These are phyloP conservation scores for Rutpela maculata DNA, from an alignment of 2,888 invertebrate species.

Conservation along the genomic window DNA sequence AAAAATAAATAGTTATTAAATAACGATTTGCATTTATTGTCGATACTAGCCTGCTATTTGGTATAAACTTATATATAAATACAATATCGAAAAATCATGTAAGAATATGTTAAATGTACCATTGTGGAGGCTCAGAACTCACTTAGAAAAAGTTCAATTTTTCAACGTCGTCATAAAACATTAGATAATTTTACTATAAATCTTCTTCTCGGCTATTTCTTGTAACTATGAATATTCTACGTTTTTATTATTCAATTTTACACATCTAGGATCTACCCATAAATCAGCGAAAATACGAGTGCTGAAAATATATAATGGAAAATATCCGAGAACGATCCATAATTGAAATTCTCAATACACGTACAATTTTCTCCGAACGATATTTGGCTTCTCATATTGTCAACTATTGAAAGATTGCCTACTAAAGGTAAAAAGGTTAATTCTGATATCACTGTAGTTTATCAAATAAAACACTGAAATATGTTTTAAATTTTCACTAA, in stretches of 20 bases:
- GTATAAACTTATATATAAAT: too few relatives aligned
- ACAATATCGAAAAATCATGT: not conserved
- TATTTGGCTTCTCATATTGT: not conserved
- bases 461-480: too few relatives aligned
- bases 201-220: constrained; percentile 15
- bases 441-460: not conserved
- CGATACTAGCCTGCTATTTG: too few relatives aligned
- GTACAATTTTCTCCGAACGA: not conserved
- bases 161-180: constrained; percentile 26
- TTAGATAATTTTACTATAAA: constrained; percentile 32
- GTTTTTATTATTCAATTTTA: constrained; percentile 31
- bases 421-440: not conserved
- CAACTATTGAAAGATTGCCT: not conserved
- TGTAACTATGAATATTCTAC: constrained; percentile 28
- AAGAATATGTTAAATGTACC: not conserved
- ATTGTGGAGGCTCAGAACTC: not conserved
- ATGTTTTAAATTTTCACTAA: too few relatives aligned
- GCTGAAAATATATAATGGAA: constrained; percentile 22
- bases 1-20: not conserved
- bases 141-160: constrained; percentile 15
- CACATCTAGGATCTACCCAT: constrained; percentile 25
- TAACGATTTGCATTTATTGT: not conserved
- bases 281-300: constrained; percentile 28
- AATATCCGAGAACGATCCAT: constrained; percentile 20
- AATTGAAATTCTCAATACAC: constrained; percentile 22